These are phyloP conservation scores for Maniola hyperantus DNA, from an alignment of 2,888 invertebrate species.

Conservation along the genomic window DNA sequence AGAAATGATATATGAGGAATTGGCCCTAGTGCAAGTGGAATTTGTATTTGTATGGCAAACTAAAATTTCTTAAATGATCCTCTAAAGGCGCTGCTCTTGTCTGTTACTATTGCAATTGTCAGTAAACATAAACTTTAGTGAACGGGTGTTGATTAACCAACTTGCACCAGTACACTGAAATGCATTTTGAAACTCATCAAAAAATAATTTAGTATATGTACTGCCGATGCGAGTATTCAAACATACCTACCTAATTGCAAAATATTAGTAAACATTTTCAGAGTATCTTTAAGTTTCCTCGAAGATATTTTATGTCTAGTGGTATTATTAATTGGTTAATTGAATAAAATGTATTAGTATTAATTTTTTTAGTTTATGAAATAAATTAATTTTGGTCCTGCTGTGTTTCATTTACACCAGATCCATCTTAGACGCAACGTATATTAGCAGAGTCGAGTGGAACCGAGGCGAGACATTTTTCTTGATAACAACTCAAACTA, in stretches of 20 bases:
- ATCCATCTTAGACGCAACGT: not conserved
- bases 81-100: too few relatives aligned
- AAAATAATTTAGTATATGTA: not conserved
- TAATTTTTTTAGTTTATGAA: constrained; percentile 42
- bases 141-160: not conserved
- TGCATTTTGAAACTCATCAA: not conserved
- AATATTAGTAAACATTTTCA: not conserved
- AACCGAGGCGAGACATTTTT: not conserved
- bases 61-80: too few relatives aligned
- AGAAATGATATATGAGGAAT: too few relatives aligned
- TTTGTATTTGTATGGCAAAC: too few relatives aligned
- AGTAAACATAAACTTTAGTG: not conserved
- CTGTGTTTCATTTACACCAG: constrained; percentile 63
- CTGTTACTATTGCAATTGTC: too few relatives aligned
- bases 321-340: constrained; percentile 28
- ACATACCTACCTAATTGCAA: not conserved
- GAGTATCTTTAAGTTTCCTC: not conserved
- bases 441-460: not conserved
- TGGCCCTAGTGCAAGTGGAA: too few relatives aligned
- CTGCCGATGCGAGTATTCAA: too few relatives aligned
- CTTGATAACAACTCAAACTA: too few relatives aligned
- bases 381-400: constrained; percentile 74
- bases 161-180: not conserved
- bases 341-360: constrained; percentile 29
- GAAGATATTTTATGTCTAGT: constrained; percentile 46